Evolutionary conservation across 1,140 invertebrate species (phyloP).

Genomic region (Drosophila subpulchrella): DNA sequence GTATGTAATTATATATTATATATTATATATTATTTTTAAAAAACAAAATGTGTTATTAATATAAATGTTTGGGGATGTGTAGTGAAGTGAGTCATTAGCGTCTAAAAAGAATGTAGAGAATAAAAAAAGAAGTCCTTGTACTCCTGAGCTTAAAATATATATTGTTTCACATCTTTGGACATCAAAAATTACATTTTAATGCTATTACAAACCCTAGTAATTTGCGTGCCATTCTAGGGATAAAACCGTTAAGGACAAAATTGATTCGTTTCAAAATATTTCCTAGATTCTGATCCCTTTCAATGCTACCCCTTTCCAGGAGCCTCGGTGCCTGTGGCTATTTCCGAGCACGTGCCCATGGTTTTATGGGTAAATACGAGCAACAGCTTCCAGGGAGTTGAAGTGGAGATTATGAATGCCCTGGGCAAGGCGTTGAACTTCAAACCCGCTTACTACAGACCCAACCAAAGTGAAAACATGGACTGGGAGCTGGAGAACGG

Average conservation of each 20-base stretch:
- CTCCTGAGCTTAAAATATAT: too few species aligned
- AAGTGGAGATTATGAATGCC: constrained; percentile 89
- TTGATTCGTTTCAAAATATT: background rate
- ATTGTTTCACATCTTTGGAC: too few species aligned
- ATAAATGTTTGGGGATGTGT: too few species aligned
- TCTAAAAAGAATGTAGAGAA: too few species aligned
- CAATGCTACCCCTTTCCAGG: constrained; percentile 84
- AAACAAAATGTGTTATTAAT: too few species aligned
- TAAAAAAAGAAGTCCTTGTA: too few species aligned
- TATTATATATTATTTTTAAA: too few species aligned
- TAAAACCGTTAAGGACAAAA: background rate
- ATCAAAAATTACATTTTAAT: too few species aligned
- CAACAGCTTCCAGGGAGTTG: constrained; percentile 85
- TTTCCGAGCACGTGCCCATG: constrained; percentile 90
- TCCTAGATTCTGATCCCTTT: constrained; percentile 69
- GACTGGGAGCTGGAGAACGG: constrained; percentile 88
- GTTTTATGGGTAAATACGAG: constrained; percentile 85
- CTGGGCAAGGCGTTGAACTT: constrained; percentile 90
- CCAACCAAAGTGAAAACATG: constrained; percentile 86
- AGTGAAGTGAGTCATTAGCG: too few species aligned
- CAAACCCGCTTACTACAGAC: constrained; percentile 86
- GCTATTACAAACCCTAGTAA: too few species aligned
- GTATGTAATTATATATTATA: constrained; percentile 43
- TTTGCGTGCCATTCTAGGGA: too few species aligned
- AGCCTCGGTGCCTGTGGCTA: constrained; percentile 86